A percentile compares a stretch with the other conserved stretches of the same genome.
phyloP scores from a whole-genome alignment of 2,888 invertebrate species.

The Agrilus cyanescens region DNA sequence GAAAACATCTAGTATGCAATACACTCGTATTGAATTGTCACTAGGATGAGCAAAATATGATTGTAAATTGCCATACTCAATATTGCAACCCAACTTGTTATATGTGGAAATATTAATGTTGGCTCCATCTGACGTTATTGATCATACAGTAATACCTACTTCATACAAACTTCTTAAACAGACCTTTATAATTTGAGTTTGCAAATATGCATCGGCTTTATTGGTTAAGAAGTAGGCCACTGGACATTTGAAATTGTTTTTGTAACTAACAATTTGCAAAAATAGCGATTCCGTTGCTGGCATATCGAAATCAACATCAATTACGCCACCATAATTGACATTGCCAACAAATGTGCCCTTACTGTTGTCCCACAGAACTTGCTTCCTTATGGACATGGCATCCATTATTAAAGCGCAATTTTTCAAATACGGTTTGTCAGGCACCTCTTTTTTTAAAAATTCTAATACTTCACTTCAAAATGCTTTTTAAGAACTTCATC shows the following conservation, averaged over 20 bases:
- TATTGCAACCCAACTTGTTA: conserved; percentile 1
- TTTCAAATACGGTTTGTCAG: not conserved
- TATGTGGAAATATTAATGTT: conserved; percentile 6
- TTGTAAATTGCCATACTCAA: not conserved
- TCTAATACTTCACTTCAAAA: conserved; percentile 4
- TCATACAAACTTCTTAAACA: conserved; percentile 8
- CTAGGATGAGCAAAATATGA: not conserved
- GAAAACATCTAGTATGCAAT: conserved; percentile 2
- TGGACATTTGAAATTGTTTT: conserved; percentile 7
- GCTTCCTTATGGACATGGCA: conserved; percentile 7
- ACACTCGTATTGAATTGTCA: conserved; percentile 1
- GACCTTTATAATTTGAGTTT: conserved; percentile 6
- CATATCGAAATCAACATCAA: conserved; percentile 2
- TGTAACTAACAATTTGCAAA: conserved; percentile 7
- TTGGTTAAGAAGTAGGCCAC: conserved; percentile 7
- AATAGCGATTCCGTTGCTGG: conserved; percentile 8
- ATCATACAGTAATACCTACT: conserved; percentile 4
- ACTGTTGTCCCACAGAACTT: conserved; percentile 6
- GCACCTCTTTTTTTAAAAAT: conserved; percentile 5
- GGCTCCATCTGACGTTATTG: conserved; percentile 10
- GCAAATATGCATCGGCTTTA: conserved; percentile 6
- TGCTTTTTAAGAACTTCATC: conserved; percentile 3
- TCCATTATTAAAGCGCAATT: conserved; percentile 5
- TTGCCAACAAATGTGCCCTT: conserved; percentile 4
- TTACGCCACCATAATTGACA: conserved; percentile 6